Percentiles rank a stretch among this genome's conserved stretches.
These are phyloP conservation scores for Cheilosia scutellata DNA, from an alignment of 2,888 invertebrate species.

Conservation along the genomic window DNA sequence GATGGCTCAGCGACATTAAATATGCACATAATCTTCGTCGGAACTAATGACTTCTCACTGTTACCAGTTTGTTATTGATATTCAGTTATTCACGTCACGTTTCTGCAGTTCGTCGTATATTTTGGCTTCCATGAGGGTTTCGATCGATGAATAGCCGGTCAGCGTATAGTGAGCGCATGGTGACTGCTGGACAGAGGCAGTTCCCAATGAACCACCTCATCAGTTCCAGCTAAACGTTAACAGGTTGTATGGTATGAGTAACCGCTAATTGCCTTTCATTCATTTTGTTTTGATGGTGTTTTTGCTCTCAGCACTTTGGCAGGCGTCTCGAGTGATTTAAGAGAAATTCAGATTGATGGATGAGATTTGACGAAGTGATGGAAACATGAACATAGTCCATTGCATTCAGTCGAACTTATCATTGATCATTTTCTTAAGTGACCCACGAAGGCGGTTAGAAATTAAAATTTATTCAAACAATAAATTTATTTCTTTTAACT, in stretches of 20 bases:
- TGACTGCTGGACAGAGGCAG: constrained; percentile 1
- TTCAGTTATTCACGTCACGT: constrained; percentile 73
- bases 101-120: constrained; percentile 41
- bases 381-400: too few species aligned
- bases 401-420: too few species aligned
- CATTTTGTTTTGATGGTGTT: neutral
- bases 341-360: constrained; percentile 2
- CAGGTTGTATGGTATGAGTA: constrained; percentile 23
- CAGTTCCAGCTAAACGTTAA: constrained; percentile 34
- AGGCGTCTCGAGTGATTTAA: constrained; percentile 16
- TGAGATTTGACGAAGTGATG: neutral
- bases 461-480: too few species aligned
- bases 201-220: constrained; percentile 24
- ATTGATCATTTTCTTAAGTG: too few species aligned
- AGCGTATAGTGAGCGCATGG: neutral
- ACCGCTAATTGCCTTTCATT: constrained; percentile 27
- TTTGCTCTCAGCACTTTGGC: neutral
- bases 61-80: constrained; percentile 62
- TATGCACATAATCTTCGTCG: constrained; percentile 64
- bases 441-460: too few species aligned
- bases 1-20: constrained; percentile 27
- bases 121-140: constrained; percentile 50
- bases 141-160: constrained; percentile 43
- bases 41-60: constrained; percentile 69
- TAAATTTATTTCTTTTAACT: too few species aligned